A percentile compares a stretch with the other conserved stretches of the same genome.
These are phyloP conservation scores for Deroptyus accipitrinus DNA, from an alignment of 2,113 vertebrate genomes.

Conservation along the genomic window DNA sequence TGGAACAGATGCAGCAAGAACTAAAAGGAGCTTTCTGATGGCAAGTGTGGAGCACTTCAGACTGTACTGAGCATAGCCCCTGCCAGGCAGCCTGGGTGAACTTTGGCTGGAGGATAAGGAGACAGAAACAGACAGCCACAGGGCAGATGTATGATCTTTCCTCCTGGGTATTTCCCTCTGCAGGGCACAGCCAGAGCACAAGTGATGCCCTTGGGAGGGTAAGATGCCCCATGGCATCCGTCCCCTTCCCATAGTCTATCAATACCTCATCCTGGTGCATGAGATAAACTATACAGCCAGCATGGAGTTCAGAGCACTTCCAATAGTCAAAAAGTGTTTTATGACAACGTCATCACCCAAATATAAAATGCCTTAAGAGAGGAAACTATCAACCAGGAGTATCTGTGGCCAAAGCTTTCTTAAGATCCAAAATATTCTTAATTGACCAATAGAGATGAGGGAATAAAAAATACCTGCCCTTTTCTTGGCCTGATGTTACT, in stretches of 20 bases:
- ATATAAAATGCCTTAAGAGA: not conserved
- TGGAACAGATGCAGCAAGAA: not conserved
- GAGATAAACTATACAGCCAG: not conserved
- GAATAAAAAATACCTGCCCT: not conserved
- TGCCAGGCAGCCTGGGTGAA: not conserved
- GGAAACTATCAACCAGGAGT: not conserved
- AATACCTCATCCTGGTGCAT: fast-evolving
- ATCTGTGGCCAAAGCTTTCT: not conserved
- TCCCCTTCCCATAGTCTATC: not conserved
- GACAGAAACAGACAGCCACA: not conserved
- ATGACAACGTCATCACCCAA: not conserved
- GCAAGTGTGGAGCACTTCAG: not conserved
- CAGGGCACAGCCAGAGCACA: not conserved
- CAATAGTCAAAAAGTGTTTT: not conserved
- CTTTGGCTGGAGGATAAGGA: not conserved
- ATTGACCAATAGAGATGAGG: not conserved
- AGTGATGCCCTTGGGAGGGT: not conserved
- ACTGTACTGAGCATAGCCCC: not conserved
- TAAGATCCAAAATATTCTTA: not conserved
- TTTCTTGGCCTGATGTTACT: not conserved
- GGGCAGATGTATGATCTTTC: not conserved
- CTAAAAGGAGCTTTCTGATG: not conserved
- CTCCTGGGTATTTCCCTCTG: not conserved
- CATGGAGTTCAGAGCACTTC: not conserved
- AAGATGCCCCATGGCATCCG: not conserved